A percentile compares a stretch with the other conserved stretches of the same genome.
These are phyloP conservation scores for Cinara cedri DNA, from an alignment of 2,888 invertebrate genomes.

Conservation along the genomic window DNA sequence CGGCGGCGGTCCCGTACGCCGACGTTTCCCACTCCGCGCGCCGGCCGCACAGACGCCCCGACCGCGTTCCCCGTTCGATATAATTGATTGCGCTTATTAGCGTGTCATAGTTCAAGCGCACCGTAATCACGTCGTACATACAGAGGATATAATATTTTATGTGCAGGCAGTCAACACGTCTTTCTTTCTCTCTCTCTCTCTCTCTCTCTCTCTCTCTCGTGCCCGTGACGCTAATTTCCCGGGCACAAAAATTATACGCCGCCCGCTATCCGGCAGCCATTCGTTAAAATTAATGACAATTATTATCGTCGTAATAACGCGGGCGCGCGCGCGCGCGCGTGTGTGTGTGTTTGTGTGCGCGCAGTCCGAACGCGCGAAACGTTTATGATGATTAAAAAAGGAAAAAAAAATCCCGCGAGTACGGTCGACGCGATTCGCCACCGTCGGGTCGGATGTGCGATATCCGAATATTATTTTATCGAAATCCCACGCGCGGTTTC, in stretches of 20 bases:
- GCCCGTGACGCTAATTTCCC: constrained; percentile 46
- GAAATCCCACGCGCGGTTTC: too few species aligned
- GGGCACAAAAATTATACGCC: constrained; percentile 17
- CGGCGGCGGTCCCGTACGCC: not conserved
- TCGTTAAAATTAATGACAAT: constrained; percentile 45
- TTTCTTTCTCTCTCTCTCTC: not conserved
- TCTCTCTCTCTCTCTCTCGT: too few species aligned
- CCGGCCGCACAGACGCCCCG: not conserved
- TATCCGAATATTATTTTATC: too few species aligned
- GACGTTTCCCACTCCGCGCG: not conserved
- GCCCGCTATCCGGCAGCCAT: constrained; percentile 32
- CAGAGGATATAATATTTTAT: constrained; percentile 9
- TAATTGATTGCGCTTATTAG: constrained; percentile 56
- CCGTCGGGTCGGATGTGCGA: too few species aligned
- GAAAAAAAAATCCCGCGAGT: too few species aligned
- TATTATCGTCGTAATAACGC: not conserved
- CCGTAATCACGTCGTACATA: constrained; percentile 45
- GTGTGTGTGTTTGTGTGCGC: too few species aligned
- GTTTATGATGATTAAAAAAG: not conserved
- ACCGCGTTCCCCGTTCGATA: constrained; percentile 18
- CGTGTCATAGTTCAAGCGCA: constrained; percentile 52
- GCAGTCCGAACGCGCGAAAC: not conserved
- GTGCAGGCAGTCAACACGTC: constrained; percentile 43
- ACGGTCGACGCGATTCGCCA: too few species aligned
- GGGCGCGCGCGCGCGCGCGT: not conserved